Base-by-base conservation (phyloP, 1,140 invertebrate species). In the Probaryconus sp. region DNA sequence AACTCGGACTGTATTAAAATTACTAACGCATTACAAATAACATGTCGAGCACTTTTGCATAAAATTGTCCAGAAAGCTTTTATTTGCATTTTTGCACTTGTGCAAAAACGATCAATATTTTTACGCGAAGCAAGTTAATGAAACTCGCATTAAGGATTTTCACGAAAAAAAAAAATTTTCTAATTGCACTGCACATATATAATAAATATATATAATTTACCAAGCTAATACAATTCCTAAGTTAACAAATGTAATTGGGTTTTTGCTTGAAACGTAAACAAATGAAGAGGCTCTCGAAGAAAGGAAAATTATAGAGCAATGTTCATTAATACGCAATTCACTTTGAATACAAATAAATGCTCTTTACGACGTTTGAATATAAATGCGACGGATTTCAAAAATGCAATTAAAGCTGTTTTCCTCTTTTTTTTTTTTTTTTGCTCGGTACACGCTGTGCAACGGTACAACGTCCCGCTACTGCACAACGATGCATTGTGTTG, bases 311-410 rank as follows among this genome's bases (percentile, higher is more conserved):
- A 50, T 21, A 50, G 1, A 33, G 26, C 45, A 14, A 26, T 51
- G 45, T 63, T 63, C 37, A 51, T 63, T 63, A 61, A 63, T 42
- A 20, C 16, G 16, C 42, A 31, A 50, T 50, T 63, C 17, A 42
- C 28, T 31, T 63, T 42, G 26, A 42, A 51, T 50, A 63, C 26
- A 31, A 40, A 61, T 42, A 50, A 50, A 50, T 42, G 33, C 17
- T 21, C 24, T 50, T 50, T 31, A 31, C 45, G 28, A 42, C 26
- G 45, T 21, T 42, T 30, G 45, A 63, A 50, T 50, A 50, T 63
- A 63, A 63, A 63, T 50, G 47, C 45, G 20, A 24, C 3, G 37
- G 35, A 50, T 63, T 51, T 48, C 45, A 26, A 33, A 51, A 63
- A 50, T 51, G 26, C 26, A 63, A 63, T 63, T 63, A 63, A 50